phyloP scores from a whole-genome alignment of 2,888 invertebrate species.

The Timema podura region DNA sequence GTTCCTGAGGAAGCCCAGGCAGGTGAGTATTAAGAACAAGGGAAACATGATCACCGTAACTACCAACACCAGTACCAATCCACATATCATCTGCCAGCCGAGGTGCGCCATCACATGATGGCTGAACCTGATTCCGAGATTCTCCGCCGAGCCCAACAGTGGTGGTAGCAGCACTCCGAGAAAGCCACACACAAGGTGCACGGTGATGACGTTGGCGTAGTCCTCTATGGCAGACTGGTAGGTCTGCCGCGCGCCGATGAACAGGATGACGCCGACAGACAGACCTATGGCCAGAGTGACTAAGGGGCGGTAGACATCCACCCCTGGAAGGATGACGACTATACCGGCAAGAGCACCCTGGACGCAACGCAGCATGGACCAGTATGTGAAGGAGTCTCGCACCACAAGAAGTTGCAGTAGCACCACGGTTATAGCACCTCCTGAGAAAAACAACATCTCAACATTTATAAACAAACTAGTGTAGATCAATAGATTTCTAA shows the following conservation, averaged over 20 bases:
- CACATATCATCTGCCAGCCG: background rate
- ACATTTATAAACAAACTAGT: too few relatives aligned
- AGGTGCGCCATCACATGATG: conserved; percentile 29
- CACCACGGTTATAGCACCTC: conserved; percentile 27
- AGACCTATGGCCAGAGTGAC: conserved; percentile 35
- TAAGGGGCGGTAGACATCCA: conserved; percentile 39
- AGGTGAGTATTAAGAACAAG: background rate
- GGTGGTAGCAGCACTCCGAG: conserved; percentile 40
- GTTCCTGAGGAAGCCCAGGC: background rate
- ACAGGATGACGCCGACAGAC: too few relatives aligned
- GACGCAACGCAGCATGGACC: conserved; percentile 42
- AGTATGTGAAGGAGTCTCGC: conserved; percentile 37
- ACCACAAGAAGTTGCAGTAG: conserved; percentile 31
- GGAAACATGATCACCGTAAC: background rate
- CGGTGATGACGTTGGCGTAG: conserved; percentile 41
- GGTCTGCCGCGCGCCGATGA: conserved; percentile 36
- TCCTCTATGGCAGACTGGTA: conserved; percentile 43
- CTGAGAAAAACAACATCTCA: conserved; percentile 33
- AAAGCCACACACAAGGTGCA: conserved; percentile 40
- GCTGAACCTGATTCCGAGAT: conserved; percentile 20
- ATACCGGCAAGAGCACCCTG: conserved; percentile 43
- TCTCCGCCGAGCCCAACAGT: conserved; percentile 33
- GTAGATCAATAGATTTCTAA: too few relatives aligned
- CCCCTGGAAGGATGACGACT: conserved; percentile 40
- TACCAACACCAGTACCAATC: background rate